Base-by-base conservation (phyloP, 2,113 vertebrate species). In the Recurvirostra avosetta region DNA sequence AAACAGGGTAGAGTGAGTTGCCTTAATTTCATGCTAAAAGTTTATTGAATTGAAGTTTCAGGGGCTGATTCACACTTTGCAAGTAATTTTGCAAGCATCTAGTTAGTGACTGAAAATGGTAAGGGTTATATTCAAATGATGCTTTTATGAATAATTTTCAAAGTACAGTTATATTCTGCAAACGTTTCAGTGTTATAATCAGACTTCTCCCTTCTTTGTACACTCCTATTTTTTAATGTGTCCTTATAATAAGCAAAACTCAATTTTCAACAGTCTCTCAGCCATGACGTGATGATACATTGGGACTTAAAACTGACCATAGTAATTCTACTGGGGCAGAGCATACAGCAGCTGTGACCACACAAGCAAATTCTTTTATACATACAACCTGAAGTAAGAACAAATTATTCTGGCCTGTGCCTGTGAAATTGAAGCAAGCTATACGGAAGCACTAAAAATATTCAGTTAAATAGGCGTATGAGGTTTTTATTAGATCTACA, bases 211-310 rank as follows among this genome's bases (percentile, higher is more conserved):
- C 20, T 65, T 40, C 52, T 62, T 53, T 63, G 21, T 19, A 71
- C 11, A 8, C 5, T 77, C 8, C 12, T 77, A 6, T 30, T 86
- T 88, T 75, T 75, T 40, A 56, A 62, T 41, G 17, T 38, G 14
- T 49, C 13, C 6, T 17, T 87, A 16, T 32, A 74, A 66, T 20
- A 72, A 47, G 8, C 3, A 45, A 91, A 83, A 30, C 0, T 8
- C 34, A n/a, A 78, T 26, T 79, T 67, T 76, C 56, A 76, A 8
- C 15, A 34, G 59, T 94, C 9, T 63, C 22, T 73, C 22, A 74
- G 10, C 16, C 6, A 14, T 36, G 41, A 59, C 0, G 0, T 12
- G 12, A 40, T 26, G 56, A 12, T 29, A 22, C 38, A 50, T 2
- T 62, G 18, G 25, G 81, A 55, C 32, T 47, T 36, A 45, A 6